These are phyloP conservation scores for Sthenelais limicola DNA, from an alignment of 2,888 invertebrate genomes.

Conservation along the genomic window DNA sequence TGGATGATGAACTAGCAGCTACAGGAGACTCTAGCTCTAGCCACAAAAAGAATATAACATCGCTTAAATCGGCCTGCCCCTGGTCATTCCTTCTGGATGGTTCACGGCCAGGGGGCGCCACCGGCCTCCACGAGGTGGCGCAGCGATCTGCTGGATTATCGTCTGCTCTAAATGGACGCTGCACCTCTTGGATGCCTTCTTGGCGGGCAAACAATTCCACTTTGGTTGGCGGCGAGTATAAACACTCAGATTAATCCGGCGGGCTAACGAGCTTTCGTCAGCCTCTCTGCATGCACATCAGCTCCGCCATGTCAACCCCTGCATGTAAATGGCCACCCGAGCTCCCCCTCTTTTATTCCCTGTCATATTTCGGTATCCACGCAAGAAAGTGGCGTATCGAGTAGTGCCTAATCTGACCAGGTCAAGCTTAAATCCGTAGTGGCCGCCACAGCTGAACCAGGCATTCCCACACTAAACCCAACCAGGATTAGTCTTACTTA, in stretches of 20 bases:
- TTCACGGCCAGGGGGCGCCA: no score
- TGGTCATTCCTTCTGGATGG: no score
- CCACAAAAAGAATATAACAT: no score
- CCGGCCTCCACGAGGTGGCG: slow-evolving; percentile 37
- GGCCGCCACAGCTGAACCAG: not conserved
- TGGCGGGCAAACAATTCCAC: slow-evolving; percentile 29
- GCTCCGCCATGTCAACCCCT: slow-evolving; percentile 29
- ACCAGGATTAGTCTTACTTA: slow-evolving; percentile 24
- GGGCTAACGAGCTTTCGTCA: slow-evolving; percentile 10
- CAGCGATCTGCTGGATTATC: slow-evolving; percentile 7
- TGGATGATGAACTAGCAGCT: no score
- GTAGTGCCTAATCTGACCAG: not conserved
- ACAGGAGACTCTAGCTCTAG: no score
- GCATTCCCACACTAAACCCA: slow-evolving; percentile 1
- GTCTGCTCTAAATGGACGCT: not conserved
- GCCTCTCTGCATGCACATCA: slow-evolving; percentile 27
- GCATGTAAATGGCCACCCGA: slow-evolving; percentile 37
- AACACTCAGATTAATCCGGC: slow-evolving; percentile 34
- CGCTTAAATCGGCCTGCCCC: no score
- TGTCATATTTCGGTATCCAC: slow-evolving; percentile 28
- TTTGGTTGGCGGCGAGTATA: slow-evolving; percentile 30
- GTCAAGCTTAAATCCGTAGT: not conserved
- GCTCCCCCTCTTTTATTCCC: slow-evolving; percentile 2
- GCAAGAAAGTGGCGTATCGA: not conserved
- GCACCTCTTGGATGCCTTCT: slow-evolving; percentile 21